Conservation (phyloP, 2,797 vertebrate genomes). For the Premnoplex brunnescens region DNA sequence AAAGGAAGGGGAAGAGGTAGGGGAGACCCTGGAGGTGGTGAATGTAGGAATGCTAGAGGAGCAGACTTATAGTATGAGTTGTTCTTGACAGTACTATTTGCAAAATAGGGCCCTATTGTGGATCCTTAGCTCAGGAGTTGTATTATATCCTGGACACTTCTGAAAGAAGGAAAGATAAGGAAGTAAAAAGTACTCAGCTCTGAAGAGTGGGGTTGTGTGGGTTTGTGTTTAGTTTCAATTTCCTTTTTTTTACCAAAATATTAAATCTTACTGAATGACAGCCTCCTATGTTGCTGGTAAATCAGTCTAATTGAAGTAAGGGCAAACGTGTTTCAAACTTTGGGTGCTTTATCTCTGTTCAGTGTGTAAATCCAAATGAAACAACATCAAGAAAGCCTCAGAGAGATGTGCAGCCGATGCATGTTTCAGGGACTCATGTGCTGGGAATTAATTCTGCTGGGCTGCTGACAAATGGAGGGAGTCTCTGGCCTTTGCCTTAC, state of each 20-base stretch:
- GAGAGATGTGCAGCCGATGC: not conserved
- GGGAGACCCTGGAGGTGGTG: too few species aligned
- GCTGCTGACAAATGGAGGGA: not conserved
- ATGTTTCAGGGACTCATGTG: fast-evolving
- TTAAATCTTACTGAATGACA: not conserved
- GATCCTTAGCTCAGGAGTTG: not conserved
- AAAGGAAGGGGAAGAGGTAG: not conserved
- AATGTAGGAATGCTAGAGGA: not conserved
- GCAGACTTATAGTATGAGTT: fast-evolving
- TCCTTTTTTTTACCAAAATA: not conserved
- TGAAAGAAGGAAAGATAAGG: not conserved
- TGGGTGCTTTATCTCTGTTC: not conserved
- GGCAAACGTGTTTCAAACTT: not conserved
- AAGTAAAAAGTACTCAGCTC: not conserved
- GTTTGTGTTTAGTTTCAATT: not conserved
- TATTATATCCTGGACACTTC: fast-evolving
- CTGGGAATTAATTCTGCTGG: not conserved
- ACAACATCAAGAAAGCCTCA: not conserved
- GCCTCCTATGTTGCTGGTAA: not conserved
- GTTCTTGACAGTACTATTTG: fast-evolving
- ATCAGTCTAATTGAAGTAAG: not conserved
- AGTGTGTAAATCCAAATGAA: not conserved
- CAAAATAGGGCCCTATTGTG: not conserved
- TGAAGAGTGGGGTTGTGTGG: not conserved
- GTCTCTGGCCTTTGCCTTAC: not conserved